Evolutionary conservation across 1,140 invertebrate species (phyloP).

Genomic region (Proales similis): DNA sequence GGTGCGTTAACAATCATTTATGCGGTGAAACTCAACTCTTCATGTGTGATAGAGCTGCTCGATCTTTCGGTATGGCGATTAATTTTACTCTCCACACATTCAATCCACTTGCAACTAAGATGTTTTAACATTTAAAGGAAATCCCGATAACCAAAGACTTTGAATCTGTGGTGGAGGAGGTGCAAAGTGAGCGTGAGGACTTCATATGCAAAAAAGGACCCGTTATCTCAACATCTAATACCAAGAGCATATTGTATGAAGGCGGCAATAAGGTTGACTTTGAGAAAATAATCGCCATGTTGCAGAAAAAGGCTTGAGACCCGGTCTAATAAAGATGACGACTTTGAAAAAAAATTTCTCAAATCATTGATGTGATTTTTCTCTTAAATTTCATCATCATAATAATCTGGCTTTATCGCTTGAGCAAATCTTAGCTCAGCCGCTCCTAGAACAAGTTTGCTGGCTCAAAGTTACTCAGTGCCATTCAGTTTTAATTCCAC

Average conservation of each 20-base stretch:
- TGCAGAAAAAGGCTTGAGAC: too few species aligned
- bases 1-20: conserved; percentile 48
- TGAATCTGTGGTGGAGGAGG: conserved; percentile 29
- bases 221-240: conserved; percentile 37
- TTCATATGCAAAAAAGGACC: conserved; percentile 24
- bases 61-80: conserved; percentile 46
- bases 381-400: too few species aligned
- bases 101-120: not conserved
- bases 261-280: conserved; percentile 35
- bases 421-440: too few species aligned
- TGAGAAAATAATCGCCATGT: conserved; percentile 24
- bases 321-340: too few species aligned
- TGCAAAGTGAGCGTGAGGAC: conserved; percentile 9
- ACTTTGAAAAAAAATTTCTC: too few species aligned
- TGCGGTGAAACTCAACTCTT: conserved; percentile 45
- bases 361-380: too few species aligned
- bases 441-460: too few species aligned
- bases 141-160: conserved; percentile 37
- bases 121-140: conserved; percentile 13
- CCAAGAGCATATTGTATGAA: conserved; percentile 33
- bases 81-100: not conserved
- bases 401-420: too few species aligned
- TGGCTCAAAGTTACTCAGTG: too few species aligned
- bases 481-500: too few species aligned
- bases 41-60: conserved; percentile 44